Evolutionary conservation across 2,888 invertebrate species (phyloP).

Genomic region (Habrosyne pyritoides): DNA sequence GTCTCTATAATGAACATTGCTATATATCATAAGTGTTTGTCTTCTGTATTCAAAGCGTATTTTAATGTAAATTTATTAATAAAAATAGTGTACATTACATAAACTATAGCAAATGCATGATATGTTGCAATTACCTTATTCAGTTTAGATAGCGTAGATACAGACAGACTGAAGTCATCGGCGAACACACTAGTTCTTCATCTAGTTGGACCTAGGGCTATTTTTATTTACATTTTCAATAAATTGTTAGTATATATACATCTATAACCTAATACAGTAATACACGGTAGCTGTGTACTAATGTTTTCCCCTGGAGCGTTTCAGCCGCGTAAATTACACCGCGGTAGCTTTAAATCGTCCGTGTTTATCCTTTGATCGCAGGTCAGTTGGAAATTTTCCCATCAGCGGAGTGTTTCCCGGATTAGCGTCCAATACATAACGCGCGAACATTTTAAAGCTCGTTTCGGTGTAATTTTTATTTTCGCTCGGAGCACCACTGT

Average conservation of each 20-base stretch:
- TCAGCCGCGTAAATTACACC: conserved; percentile 7
- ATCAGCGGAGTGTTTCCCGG: conserved; percentile 30
- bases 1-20: neutral
- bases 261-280: neutral
- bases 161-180: neutral
- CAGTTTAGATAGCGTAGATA: neutral
- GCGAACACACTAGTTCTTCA: no score
- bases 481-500: conserved; percentile 27
- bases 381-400: conserved; percentile 41
- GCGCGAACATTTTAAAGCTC: conserved; percentile 26
- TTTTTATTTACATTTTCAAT: no score
- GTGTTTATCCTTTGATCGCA: conserved; percentile 28
- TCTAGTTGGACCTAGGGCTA: no score
- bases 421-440: conserved; percentile 34
- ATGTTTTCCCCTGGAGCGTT: neutral
- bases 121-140: no score
- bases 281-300: neutral
- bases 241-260: no score
- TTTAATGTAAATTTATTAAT: neutral
- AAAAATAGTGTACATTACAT: neutral
- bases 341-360: conserved; percentile 12
- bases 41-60: neutral
- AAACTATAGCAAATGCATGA: no score
- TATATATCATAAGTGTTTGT: neutral
- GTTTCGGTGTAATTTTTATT: conserved; percentile 27